phyloP scores from a whole-genome alignment of 2,888 invertebrate genomes.

The Aelia acuminata region DNA sequence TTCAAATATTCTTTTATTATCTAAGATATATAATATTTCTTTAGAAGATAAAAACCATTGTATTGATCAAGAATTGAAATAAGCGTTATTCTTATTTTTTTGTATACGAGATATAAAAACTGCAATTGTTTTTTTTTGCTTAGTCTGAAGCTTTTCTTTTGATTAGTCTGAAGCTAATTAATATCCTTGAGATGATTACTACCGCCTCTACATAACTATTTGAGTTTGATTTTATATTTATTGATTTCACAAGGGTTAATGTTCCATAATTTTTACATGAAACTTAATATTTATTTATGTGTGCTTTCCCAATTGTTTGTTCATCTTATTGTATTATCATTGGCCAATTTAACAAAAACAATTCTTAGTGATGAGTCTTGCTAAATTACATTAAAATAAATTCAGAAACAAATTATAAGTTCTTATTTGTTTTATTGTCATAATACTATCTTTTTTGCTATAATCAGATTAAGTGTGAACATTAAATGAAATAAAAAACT shows the following conservation, averaged over 20 bases:
- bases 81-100: too few species aligned
- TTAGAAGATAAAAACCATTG: not conserved
- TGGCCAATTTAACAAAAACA: not conserved
- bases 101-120: too few species aligned
- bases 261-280: not conserved
- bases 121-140: not conserved
- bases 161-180: not conserved
- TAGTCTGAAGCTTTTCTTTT: not conserved
- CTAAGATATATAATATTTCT: slow-evolving; percentile 14
- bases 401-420: not conserved
- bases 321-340: not conserved
- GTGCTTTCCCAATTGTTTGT: not conserved
- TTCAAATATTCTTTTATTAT: slow-evolving; percentile 13
- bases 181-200: not conserved
- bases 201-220: not conserved
- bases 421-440: too few species aligned
- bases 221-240: not conserved
- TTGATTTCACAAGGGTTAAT: not conserved
- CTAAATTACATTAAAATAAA: not conserved
- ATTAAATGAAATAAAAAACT: too few species aligned
- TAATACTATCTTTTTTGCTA: too few species aligned
- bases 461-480: too few species aligned
- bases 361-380: not conserved
- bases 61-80: not conserved
- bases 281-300: not conserved